Base-by-base conservation (phyloP, 2,113 vertebrate genomes). In the Chionodraco myersi region DNA sequence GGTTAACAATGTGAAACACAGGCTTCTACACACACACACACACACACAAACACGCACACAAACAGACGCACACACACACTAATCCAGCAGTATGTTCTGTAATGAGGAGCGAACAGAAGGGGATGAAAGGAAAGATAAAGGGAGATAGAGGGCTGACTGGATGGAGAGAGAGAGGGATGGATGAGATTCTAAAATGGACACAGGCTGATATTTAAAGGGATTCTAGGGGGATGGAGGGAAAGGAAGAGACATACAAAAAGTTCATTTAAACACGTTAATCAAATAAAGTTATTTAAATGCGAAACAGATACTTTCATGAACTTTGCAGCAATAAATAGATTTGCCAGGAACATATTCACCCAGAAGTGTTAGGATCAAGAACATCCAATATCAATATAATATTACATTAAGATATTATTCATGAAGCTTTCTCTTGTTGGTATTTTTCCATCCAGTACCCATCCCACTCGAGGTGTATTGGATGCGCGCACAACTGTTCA, bases 41-140 rank as follows among this genome's bases (percentile, higher is more conserved):
- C 26, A 21, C 56, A 48, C 48, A 26, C 58, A 30, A 49, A 23
- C 16, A 21, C 66, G 36, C 23, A 26, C 58, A 16, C 54, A 21
- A 21, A 21, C 21, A 21, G 21, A 21, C 58, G 21, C 54, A 30
- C 54, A 23, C 26, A 21, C 66, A 48, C 48, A 26, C 58, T 90
- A 85, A 93, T 92, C 83, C 86, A 86, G 79, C 84, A 83, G 70
- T 1, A 49, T 80, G 75, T 72, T 76, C 53, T 15, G 80, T 86
- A 85, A 89, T 88, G 83, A 87, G 75, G 84, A 30, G 57, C 3
- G 59, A 88, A 84, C 88, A 89, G 76, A 80, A 79, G 81, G 75
- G 72, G 86, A 83, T 79, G 79, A 80, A 56, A 75, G 63, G 18
- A 51, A 18, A 10, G 54, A 58, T 56, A n/a, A 8, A 34, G 44